phyloP scores from a whole-genome alignment of 2,888 invertebrate species.

The Callyntrura sp. region DNA sequence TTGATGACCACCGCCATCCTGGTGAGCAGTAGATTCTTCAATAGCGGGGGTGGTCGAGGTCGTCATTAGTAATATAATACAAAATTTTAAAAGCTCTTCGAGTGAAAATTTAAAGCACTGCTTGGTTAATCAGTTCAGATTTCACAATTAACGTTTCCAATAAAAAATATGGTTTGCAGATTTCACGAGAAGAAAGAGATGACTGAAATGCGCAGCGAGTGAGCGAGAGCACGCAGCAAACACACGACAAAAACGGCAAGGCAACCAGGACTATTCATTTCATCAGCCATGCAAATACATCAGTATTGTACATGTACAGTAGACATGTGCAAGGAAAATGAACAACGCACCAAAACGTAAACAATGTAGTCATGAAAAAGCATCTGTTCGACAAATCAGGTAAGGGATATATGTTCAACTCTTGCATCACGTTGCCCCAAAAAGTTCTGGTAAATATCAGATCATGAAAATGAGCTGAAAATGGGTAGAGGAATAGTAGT shows the following conservation, averaged over 20 bases:
- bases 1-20: neutral
- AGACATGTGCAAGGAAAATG: slow-evolving; percentile 11
- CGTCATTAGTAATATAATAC: slow-evolving; percentile 31
- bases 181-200: neutral
- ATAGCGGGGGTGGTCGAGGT: neutral
- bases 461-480: too few species aligned
- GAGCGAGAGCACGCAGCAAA: slow-evolving; percentile 27
- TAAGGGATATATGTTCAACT: too few species aligned
- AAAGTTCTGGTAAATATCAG: too few species aligned
- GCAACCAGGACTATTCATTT: neutral
- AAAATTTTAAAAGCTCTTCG: too few species aligned
- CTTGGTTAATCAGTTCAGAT: too few species aligned
- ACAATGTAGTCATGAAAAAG: slow-evolving; percentile 5
- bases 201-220: neutral
- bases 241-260: neutral
- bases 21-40: neutral
- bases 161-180: slow-evolving; percentile 3
- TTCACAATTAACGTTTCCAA: too few species aligned
- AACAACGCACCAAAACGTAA: slow-evolving; percentile 2
- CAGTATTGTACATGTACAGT: too few species aligned
- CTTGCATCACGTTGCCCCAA: too few species aligned
- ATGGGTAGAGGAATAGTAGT: too few species aligned
- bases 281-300: slow-evolving; percentile 31
- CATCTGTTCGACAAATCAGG: slow-evolving; percentile 5
- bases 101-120: too few species aligned